Percentiles rank a stretch among this genome's conserved stretches.
These are phyloP conservation scores for Hepsetus odoe DNA, from an alignment of 2,113 vertebrate genomes.

Conservation along the genomic window DNA sequence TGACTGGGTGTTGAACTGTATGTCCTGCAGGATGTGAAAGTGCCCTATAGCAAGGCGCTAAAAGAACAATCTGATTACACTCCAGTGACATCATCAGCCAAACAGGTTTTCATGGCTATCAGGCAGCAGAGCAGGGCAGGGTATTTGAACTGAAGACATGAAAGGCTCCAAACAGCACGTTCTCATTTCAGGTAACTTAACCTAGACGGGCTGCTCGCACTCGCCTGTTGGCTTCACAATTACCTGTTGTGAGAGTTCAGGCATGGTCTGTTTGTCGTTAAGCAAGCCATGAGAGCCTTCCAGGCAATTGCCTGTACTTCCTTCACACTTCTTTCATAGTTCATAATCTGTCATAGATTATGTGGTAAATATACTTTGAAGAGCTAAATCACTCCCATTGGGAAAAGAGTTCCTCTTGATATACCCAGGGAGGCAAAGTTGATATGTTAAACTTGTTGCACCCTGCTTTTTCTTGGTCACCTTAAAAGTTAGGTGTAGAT, in stretches of 20 bases:
- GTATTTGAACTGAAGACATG: slow-evolving; percentile 67
- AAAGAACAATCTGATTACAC: slow-evolving; percentile 76
- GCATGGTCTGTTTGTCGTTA: slow-evolving; percentile 80
- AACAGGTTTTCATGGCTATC: slow-evolving; percentile 72
- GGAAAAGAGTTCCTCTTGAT: slow-evolving; percentile 4
- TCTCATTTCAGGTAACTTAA: slow-evolving; percentile 81
- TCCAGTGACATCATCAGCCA: slow-evolving; percentile 73
- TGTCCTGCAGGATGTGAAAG: slow-evolving; percentile 69
- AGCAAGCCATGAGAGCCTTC: slow-evolving; percentile 66
- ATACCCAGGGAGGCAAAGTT: not conserved
- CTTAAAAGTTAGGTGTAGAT: not conserved
- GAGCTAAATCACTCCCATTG: slow-evolving; percentile 48
- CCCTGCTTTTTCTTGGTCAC: not conserved
- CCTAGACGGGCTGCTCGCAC: slow-evolving; percentile 69
- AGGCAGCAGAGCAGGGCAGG: slow-evolving; percentile 38
- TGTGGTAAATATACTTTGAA: slow-evolving; percentile 52
- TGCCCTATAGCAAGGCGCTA: slow-evolving; percentile 67
- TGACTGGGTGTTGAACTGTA: slow-evolving; percentile 57
- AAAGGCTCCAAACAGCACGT: slow-evolving; percentile 77
- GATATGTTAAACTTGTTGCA: not conserved
- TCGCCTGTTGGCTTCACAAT: slow-evolving; percentile 64
- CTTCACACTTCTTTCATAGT: slow-evolving; percentile 76
- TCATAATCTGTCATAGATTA: slow-evolving; percentile 72
- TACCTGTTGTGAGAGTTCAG: slow-evolving; percentile 73
- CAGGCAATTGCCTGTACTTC: slow-evolving; percentile 71